Percentiles rank a stretch among this genome's conserved stretches.
Evolutionary conservation across 2,797 vertebrate genomes (phyloP).

Genomic region (Gymnopithys bicolor): DNA sequence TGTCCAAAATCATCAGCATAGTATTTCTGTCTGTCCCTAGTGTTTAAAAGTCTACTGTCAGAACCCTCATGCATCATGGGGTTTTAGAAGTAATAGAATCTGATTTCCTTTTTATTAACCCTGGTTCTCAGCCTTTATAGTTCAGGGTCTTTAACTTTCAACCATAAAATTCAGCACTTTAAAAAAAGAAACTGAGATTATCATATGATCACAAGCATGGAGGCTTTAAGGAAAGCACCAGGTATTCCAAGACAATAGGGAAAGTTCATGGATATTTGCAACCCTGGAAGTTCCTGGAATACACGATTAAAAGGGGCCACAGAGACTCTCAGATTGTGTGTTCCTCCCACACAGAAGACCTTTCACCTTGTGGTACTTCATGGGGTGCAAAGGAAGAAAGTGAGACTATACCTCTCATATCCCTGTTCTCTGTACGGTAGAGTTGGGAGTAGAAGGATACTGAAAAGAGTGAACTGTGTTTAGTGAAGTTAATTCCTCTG

Average conservation of each 20-base stretch:
- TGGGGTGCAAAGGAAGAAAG: not conserved
- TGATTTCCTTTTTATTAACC: not conserved
- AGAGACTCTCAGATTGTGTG: not conserved
- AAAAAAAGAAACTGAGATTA: not conserved
- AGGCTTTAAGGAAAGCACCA: not conserved
- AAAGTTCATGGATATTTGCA: not conserved
- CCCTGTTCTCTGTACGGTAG: rapidly evolving
- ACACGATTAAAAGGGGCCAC: not conserved
- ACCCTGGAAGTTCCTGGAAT: not conserved
- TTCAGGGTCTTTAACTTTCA: not conserved
- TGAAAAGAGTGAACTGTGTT: not conserved
- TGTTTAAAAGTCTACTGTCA: not conserved
- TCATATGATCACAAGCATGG: not conserved
- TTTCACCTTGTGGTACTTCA: not conserved
- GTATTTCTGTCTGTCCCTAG: not conserved
- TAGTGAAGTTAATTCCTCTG: not conserved
- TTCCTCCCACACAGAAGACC: not conserved
- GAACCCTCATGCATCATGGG: not conserved
- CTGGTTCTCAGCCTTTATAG: not conserved
- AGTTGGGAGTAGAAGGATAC: not conserved
- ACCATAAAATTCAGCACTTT: not conserved
- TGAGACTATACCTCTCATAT: not conserved
- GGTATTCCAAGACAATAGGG: not conserved
- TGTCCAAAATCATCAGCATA: not conserved
- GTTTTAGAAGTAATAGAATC: not conserved